Percentiles rank a stretch among this genome's conserved stretches.
These are phyloP conservation scores for Megalopta genalis DNA, from an alignment of 1,140 invertebrate genomes.

Conservation along the genomic window DNA sequence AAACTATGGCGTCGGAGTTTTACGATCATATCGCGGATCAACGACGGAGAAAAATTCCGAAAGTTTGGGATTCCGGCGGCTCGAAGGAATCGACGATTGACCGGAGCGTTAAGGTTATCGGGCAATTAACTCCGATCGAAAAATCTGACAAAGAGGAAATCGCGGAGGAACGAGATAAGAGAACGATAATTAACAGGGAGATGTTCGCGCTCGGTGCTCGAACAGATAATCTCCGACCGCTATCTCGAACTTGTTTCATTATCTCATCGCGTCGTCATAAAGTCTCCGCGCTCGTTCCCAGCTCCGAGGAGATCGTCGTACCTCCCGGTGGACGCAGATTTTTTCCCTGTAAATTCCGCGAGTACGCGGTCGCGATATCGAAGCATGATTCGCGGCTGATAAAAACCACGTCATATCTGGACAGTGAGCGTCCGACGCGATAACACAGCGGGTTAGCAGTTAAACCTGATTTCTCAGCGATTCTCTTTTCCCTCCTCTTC, in stretches of 20 bases:
- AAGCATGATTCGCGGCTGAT: not conserved
- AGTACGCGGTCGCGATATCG: not conserved
- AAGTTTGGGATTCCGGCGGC: no score
- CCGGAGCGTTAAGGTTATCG: no score
- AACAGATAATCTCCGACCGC: slow-evolving; percentile 25
- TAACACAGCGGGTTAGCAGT: no score
- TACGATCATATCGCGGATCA: no score
- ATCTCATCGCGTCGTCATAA: slow-evolving; percentile 9
- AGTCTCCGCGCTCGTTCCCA: slow-evolving; percentile 1
- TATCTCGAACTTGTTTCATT: slow-evolving; percentile 26
- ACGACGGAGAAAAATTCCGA: no score
- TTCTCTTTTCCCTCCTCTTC: not conserved
- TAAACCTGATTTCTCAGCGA: no score
- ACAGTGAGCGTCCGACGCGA: not conserved
- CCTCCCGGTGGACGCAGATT: not conserved
- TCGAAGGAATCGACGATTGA: not conserved
- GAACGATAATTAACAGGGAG: slow-evolving; percentile 24
- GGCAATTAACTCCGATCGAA: slow-evolving; percentile 3
- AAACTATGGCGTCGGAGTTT: no score
- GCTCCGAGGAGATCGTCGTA: not conserved
- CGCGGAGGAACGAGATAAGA: slow-evolving; percentile 2
- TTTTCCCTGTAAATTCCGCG: no score
- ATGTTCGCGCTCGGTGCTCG: not conserved
- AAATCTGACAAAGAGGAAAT: not conserved
- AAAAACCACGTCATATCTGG: not conserved